phyloP scores from a whole-genome alignment of 2,797 vertebrate species.

The Fratercula arctica region DNA sequence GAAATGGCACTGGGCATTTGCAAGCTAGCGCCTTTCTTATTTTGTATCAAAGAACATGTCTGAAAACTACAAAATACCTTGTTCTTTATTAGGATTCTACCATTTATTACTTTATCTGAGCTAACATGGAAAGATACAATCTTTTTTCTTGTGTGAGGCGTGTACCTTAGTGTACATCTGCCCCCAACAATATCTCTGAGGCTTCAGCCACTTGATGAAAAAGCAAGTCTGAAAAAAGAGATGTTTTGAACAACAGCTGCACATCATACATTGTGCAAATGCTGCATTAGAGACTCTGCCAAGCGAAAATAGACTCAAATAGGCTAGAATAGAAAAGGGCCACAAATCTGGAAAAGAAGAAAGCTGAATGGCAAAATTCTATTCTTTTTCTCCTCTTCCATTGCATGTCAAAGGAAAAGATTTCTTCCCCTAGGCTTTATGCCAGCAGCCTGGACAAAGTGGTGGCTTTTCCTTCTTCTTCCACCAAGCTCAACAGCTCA shows the following conservation, averaged over 20 bases:
- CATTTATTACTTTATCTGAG: not conserved
- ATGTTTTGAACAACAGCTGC: not conserved
- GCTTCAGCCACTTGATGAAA: not conserved
- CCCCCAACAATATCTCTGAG: not conserved
- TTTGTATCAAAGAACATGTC: not conserved
- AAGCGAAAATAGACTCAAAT: not conserved
- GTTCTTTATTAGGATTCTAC: not conserved
- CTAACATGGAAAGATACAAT: not conserved
- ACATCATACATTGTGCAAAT: not conserved
- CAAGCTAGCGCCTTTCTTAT: not conserved
- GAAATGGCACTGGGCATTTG: not conserved
- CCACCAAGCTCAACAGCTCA: not conserved
- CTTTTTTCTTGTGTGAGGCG: not conserved
- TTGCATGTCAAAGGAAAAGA: not conserved
- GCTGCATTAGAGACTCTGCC: not conserved
- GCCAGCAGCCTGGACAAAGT: not conserved
- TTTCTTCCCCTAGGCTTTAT: not conserved
- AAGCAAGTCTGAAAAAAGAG: not conserved
- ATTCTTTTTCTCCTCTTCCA: not conserved
- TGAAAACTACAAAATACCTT: not conserved
- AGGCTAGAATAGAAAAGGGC: not conserved
- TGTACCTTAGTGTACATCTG: not conserved
- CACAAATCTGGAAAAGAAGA: not conserved
- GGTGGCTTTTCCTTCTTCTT: not conserved
- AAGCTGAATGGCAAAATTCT: not conserved